phyloP scores from a whole-genome alignment of 30 jellyfish, hydroid and myxozoan species.

The Aurelia aurita complex sp. Pacific region DNA sequence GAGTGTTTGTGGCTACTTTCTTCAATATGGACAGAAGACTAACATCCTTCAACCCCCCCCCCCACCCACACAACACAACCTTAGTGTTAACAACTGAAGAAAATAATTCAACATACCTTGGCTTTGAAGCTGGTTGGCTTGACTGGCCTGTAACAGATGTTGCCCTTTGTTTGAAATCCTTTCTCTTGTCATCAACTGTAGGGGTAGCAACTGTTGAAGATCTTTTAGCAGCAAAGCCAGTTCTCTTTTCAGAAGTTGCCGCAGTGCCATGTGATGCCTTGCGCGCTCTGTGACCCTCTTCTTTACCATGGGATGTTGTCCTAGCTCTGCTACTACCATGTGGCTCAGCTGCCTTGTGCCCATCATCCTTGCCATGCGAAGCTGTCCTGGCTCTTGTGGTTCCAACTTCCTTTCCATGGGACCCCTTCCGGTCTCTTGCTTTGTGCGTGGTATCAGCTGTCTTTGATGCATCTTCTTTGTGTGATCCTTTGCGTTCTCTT shows the following conservation, averaged over 20 bases:
- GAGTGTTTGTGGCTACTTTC: too few relatives aligned
- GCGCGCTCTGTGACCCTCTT: conserved; percentile 8
- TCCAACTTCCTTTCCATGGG: neutral
- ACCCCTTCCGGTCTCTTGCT: neutral
- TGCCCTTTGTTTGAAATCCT: conserved; percentile 53
- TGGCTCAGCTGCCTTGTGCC: neutral
- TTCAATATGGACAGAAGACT: too few relatives aligned
- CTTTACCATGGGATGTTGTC: conserved; percentile 31
- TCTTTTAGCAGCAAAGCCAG: conserved; percentile 56
- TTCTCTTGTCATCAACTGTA: conserved; percentile 49
- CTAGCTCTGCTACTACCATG: conserved; percentile 15
- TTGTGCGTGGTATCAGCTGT: neutral
- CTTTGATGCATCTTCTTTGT: neutral
- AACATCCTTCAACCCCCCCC: too few relatives aligned
- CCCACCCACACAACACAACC: too few relatives aligned
- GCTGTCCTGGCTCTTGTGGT: conserved; percentile 1
- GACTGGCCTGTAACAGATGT: conserved; percentile 42
- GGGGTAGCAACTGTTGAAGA: conserved; percentile 71
- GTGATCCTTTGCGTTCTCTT: neutral
- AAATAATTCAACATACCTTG: conserved; percentile 45
- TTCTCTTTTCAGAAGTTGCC: conserved; percentile 48
- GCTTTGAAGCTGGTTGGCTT: conserved; percentile 10
- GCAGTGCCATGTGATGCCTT: conserved; percentile 35
- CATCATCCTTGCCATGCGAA: conserved; percentile 28
- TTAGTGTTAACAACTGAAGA: neutral